phyloP scores from a whole-genome alignment of 2,888 invertebrate genomes.

The Hemicrepidius hirtus region DNA sequence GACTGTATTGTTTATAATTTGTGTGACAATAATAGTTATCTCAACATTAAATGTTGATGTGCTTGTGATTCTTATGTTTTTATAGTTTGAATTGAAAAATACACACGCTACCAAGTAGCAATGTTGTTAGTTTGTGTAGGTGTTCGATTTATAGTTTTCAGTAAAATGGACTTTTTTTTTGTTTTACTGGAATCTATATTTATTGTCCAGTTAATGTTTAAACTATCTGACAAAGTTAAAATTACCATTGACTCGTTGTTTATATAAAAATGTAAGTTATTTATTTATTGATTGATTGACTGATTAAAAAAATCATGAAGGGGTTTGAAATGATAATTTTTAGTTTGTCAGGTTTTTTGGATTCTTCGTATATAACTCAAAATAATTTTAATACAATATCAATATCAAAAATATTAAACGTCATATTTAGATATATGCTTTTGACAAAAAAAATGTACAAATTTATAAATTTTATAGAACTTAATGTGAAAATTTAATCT shows the following conservation, averaged over 20 bases:
- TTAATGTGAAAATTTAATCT: constrained; percentile 39
- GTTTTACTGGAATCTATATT: not conserved
- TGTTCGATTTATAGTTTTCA: not conserved
- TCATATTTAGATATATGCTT: constrained; percentile 44
- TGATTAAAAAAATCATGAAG: not conserved
- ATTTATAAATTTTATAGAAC: constrained; percentile 48
- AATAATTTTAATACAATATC: constrained; percentile 29
- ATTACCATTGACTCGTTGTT: not conserved
- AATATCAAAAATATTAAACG: constrained; percentile 30
- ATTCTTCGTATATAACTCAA: constrained; percentile 14
- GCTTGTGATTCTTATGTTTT: constrained; percentile 50
- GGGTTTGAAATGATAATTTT: not conserved
- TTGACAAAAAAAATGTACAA: constrained; percentile 45
- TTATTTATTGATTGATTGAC: not conserved
- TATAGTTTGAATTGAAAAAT: constrained; percentile 17
- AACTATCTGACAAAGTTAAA: constrained; percentile 7
- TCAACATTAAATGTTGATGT: constrained; percentile 50
- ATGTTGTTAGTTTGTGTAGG: constrained; percentile 21
- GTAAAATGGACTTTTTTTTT: not conserved
- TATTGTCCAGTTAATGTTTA: constrained; percentile 24
- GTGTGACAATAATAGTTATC: constrained; percentile 52
- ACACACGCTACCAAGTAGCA: constrained; percentile 48
- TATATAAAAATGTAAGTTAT: not conserved
- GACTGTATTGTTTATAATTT: constrained; percentile 43
- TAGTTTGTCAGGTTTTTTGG: constrained; percentile 12